These are phyloP conservation scores for Nymphalis c-album DNA, from an alignment of 2,888 invertebrate species.

Conservation along the genomic window DNA sequence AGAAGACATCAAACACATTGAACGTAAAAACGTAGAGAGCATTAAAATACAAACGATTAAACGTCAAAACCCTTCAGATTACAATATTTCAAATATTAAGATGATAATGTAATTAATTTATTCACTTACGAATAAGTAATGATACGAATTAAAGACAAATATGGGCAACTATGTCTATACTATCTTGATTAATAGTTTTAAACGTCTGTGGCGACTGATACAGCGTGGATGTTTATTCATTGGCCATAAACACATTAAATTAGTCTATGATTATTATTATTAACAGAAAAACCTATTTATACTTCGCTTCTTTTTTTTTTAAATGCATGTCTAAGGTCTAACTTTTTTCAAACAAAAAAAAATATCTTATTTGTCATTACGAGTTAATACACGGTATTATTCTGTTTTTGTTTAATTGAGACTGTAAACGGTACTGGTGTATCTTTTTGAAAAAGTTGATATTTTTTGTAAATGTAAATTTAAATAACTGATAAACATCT, in stretches of 20 bases:
- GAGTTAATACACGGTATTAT: no score
- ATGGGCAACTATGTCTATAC: neutral
- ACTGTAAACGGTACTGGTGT: no score
- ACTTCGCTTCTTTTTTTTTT: neutral
- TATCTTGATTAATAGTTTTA: conserved; percentile 5
- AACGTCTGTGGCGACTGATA: conserved; percentile 1
- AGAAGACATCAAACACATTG: no score
- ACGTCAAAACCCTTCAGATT: no score
- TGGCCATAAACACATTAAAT: neutral
- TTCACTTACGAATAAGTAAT: neutral
- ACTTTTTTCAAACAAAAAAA: neutral
- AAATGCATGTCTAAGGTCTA: neutral
- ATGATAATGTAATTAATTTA: neutral
- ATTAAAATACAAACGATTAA: no score
- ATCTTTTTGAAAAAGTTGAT: no score
- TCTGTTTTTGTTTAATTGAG: neutral
- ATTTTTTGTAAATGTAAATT: no score
- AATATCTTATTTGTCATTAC: no score
- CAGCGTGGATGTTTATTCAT: neutral
- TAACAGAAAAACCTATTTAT: neutral
- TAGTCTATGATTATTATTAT: neutral
- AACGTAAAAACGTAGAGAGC: no score
- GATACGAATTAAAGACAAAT: neutral
- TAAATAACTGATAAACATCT: no score
- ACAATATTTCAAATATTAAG: no score